These are phyloP conservation scores for Rhinogobius similis DNA, from an alignment of 2,113 vertebrate genomes.

Conservation along the genomic window DNA sequence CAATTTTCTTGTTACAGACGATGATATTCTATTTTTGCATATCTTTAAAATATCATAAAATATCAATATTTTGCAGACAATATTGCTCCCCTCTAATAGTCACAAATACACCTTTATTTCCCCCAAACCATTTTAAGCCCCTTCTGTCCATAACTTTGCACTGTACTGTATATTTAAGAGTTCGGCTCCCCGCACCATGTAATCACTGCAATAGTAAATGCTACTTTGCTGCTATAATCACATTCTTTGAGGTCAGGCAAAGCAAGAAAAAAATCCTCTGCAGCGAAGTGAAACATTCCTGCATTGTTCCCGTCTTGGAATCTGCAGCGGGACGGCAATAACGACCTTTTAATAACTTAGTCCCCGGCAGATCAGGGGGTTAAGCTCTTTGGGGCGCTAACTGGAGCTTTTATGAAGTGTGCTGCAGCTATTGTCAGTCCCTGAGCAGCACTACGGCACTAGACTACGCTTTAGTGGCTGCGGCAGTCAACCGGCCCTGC, in stretches of 20 bases:
- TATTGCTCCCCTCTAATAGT: not conserved
- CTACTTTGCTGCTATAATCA: conserved; percentile 40
- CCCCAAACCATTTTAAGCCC: not conserved
- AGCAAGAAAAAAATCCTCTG: conserved; percentile 27
- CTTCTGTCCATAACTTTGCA: not conserved
- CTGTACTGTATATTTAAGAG: not conserved
- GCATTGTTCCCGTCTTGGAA: conserved; percentile 61
- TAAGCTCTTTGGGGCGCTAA: conserved; percentile 58
- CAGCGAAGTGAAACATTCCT: conserved; percentile 48
- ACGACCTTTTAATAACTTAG: conserved; percentile 75
- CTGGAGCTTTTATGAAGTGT: conserved; percentile 58
- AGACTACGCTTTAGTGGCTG: conserved; percentile 47
- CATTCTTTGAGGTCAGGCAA: conserved; percentile 38
- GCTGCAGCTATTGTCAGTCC: conserved; percentile 51
- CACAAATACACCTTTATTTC: not conserved
- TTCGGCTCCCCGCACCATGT: conserved; percentile 14
- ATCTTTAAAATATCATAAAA: not conserved
- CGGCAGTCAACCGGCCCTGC: conserved; percentile 16
- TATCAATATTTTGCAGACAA: not conserved
- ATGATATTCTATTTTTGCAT: too few species aligned
- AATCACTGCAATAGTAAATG: not conserved
- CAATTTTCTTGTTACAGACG: too few species aligned
- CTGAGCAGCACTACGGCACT: conserved; percentile 20
- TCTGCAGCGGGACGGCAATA: conserved; percentile 58
- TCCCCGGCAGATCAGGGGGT: conserved; percentile 45